Conservation (phyloP, 2,113 vertebrate species). For the Plecturocebus donacophilus region DNA sequence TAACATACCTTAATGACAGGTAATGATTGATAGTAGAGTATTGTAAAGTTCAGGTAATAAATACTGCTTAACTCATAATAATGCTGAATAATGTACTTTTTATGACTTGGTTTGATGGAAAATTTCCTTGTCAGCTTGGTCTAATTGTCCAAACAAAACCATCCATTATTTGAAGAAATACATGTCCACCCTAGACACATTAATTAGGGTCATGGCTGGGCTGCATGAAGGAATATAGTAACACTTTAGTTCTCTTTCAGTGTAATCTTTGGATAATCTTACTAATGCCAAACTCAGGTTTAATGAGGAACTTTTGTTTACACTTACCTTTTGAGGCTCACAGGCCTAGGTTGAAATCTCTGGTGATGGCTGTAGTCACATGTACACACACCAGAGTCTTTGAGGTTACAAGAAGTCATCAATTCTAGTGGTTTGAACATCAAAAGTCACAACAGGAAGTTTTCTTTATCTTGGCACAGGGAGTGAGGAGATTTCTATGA, state of each 20-base stretch:
- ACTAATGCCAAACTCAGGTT: slow-evolving; percentile 85
- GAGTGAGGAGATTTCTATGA: neutral
- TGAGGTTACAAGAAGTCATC: slow-evolving; percentile 67
- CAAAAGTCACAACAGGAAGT: slow-evolving; percentile 66
- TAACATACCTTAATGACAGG: slow-evolving; percentile 91
- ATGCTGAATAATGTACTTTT: slow-evolving; percentile 93
- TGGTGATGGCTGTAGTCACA: slow-evolving; percentile 24
- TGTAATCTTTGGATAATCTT: slow-evolving; percentile 87
- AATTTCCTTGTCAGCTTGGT: slow-evolving; percentile 89
- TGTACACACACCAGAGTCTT: slow-evolving; percentile 40
- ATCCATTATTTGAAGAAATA: slow-evolving; percentile 88
- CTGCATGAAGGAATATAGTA: slow-evolving; percentile 85
- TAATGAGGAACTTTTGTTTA: slow-evolving; percentile 88
- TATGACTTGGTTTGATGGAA: slow-evolving; percentile 89
- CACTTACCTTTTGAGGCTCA: slow-evolving; percentile 75
- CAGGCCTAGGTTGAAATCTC: slow-evolving; percentile 68
- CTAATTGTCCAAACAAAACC: slow-evolving; percentile 90
- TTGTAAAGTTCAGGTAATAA: slow-evolving; percentile 91
- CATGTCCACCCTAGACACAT: slow-evolving; percentile 87
- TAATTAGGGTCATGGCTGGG: slow-evolving; percentile 90
- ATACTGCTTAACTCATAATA: slow-evolving; percentile 90
- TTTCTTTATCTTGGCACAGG: neutral
- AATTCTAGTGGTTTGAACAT: slow-evolving; percentile 51
- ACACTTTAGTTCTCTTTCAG: slow-evolving; percentile 88
- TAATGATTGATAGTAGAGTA: slow-evolving; percentile 91